Evolutionary conservation across 2,888 invertebrate species (phyloP).

Genomic region (Lordiphosa fenestrarum): DNA sequence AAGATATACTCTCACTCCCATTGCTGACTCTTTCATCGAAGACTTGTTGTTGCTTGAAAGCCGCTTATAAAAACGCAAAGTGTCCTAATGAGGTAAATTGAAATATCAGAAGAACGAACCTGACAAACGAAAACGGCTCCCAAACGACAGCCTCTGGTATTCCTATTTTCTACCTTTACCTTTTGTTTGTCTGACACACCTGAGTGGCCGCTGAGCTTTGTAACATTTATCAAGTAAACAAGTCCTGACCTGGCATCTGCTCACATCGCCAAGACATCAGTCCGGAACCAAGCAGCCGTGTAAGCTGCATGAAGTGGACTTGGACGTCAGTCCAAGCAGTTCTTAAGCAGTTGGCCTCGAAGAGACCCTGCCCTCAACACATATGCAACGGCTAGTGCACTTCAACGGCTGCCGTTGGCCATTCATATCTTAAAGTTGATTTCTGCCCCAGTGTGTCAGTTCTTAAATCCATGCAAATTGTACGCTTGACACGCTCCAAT

Average conservation of each 20-base stretch:
- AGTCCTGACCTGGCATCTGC: conserved; percentile 32
- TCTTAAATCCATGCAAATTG: conserved; percentile 43
- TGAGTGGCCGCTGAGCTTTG: conserved; percentile 52
- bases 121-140: conserved; percentile 15
- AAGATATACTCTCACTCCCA: no score
- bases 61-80: conserved; percentile 13
- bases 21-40: not conserved
- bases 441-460: not conserved
- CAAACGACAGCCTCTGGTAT: not conserved
- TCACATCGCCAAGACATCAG: conserved; percentile 1
- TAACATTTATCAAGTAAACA: conserved; percentile 44
- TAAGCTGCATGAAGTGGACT: conserved; percentile 26
- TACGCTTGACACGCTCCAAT: conserved; percentile 33
- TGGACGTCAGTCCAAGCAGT: conserved; percentile 26
- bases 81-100: conserved; percentile 14
- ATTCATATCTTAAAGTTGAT: conserved; percentile 32
- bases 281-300: not conserved
- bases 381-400: conserved; percentile 45
- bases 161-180: conserved; percentile 13
- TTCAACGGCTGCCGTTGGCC: conserved; percentile 30
- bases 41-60: conserved; percentile 17
- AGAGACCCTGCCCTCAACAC: conserved; percentile 25
- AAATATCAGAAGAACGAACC: conserved; percentile 19
- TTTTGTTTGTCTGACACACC: conserved; percentile 44
- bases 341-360: conserved; percentile 50